phyloP scores from a whole-genome alignment of 1,140 invertebrate species.

The Drosophila neocordata region DNA sequence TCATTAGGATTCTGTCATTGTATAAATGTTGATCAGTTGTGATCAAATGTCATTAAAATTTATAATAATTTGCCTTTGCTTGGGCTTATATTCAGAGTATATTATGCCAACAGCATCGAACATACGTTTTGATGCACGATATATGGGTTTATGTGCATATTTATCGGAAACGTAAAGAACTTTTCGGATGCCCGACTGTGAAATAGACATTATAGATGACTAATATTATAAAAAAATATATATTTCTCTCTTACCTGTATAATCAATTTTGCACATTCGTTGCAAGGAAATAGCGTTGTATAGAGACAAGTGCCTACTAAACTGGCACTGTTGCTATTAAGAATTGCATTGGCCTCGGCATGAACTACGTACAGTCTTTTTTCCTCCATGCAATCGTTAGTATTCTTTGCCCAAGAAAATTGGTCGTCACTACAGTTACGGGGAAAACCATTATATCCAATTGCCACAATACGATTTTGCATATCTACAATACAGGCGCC shows the following conservation, averaged over 20 bases:
- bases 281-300: slow-evolving; percentile 95
- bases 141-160: slow-evolving; percentile 87
- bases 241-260: slow-evolving; percentile 85
- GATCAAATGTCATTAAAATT: slow-evolving; percentile 47
- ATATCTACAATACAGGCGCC: slow-evolving; percentile 96
- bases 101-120: slow-evolving; percentile 89
- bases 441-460: slow-evolving; percentile 99
- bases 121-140: slow-evolving; percentile 91
- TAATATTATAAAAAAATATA: neutral
- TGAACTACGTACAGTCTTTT: slow-evolving; percentile 98
- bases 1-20: neutral
- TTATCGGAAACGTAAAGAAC: slow-evolving; percentile 93
- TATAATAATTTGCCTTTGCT: slow-evolving; percentile 48
- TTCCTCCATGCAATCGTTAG: slow-evolving; percentile 85
- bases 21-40: neutral
- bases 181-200: slow-evolving; percentile 91
- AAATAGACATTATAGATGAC: neutral
- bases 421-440: slow-evolving; percentile 93
- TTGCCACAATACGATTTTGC: slow-evolving; percentile 94
- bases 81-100: slow-evolving; percentile 82
- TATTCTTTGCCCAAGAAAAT: slow-evolving; percentile 92
- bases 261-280: slow-evolving; percentile 98
- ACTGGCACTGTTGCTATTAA: slow-evolving; percentile 93
- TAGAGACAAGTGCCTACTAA: slow-evolving; percentile 93
- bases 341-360: slow-evolving; percentile 97